Base-by-base conservation (phyloP, 2,113 vertebrate species). In the Colaptes auratus region DNA sequence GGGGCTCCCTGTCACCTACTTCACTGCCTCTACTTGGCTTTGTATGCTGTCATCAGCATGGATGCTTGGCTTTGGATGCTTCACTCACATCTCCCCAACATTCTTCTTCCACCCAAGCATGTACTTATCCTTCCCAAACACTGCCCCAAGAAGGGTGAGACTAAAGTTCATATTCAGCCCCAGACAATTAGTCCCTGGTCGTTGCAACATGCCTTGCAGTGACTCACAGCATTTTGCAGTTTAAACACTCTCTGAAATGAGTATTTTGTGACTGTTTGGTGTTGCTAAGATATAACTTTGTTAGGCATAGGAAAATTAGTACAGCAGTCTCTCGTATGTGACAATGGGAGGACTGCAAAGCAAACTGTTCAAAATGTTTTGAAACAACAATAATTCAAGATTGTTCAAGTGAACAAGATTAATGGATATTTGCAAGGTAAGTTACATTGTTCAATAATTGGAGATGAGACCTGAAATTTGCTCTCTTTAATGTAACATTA, bases 101-200 rank as follows among this genome's bases (percentile, higher is more conserved):
- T 42, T 46, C 27, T 72, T 72, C 50, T 39, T 66, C 30, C 16
- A 15, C 17, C 33, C 59, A 52, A 20, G 7, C 5, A 1, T 53
- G 12, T 27, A 24, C 20, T 20, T 70, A 48, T 15, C 7, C 31
- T 87, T 65, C 30, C 44, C 15, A 44, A 66, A 63, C 4, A 3
- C 19, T 65, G 3, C 3, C 7, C n/a, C 4, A 28, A 70, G 60
- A 24, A 67, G 25, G 3, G 2, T 1, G 25, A 86, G 27, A 35
- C 10, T 10, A 15, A 52, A 58, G 50, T 39, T 17, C 4, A 1
- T 15, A 3, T 42, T 66, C 27, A 30, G 27, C 11, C 14, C 25
- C 14, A 7, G 4, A 2, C 8, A 3, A 30, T 23, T 2, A 15
- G 20, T 13, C 3, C 12, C 18, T 0, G 1, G n/a, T 80, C 1